Conservation (phyloP, 2,797 vertebrate genomes). For the Periparus ater region DNA sequence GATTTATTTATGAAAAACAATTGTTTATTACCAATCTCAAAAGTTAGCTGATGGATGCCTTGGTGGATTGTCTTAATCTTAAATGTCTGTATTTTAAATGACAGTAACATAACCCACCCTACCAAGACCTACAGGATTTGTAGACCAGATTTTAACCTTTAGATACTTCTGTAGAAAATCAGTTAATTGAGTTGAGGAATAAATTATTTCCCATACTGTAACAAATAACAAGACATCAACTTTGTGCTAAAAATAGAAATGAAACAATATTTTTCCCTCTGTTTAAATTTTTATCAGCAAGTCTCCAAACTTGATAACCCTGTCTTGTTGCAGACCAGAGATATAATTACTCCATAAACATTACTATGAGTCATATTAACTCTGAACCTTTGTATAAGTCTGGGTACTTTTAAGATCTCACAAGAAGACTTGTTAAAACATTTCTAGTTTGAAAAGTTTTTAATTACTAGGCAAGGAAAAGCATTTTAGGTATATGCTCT, state of each 20-base stretch:
- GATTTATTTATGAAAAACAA: background rate
- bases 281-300: background rate
- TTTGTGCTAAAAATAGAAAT: background rate
- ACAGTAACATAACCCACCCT: background rate
- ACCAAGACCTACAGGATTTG: accelerated
- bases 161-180: background rate
- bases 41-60: background rate
- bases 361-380: background rate
- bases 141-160: background rate
- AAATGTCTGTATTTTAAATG: background rate
- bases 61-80: background rate
- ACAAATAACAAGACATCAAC: background rate
- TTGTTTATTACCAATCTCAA: background rate
- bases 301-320: background rate
- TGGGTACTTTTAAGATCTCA: background rate
- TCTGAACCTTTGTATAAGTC: background rate
- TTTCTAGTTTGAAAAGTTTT: background rate
- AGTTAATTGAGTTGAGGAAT: background rate
- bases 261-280: background rate
- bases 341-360: background rate
- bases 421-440: background rate
- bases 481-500: background rate
- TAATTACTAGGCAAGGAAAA: background rate
- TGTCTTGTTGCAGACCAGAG: background rate
- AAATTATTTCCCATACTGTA: background rate